Conservation (phyloP, 2,113 vertebrate genomes). For the Amblyopsis rosae region DNA sequence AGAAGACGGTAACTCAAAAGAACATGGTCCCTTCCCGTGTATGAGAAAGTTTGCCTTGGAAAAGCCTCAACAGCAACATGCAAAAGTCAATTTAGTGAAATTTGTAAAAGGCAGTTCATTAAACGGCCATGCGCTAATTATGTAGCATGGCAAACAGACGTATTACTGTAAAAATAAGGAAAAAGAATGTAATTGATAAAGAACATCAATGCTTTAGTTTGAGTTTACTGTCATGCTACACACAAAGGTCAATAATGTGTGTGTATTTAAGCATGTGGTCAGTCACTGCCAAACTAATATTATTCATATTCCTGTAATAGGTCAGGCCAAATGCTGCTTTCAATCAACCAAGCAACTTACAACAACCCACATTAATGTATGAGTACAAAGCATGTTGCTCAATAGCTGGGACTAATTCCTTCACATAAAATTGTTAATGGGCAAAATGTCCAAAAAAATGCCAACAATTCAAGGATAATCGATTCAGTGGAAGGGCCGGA, state of each 20-base stretch:
- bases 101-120: conserved; percentile 4
- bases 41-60: conserved; percentile 76
- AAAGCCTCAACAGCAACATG: conserved; percentile 59
- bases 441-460: conserved; percentile 26
- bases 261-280: conserved; percentile 52
- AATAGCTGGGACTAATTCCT: conserved; percentile 25
- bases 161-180: not conserved
- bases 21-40: conserved; percentile 50
- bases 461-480: conserved; percentile 10
- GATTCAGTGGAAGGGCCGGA: conserved; percentile 5
- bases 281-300: conserved; percentile 40
- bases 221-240: conserved; percentile 14
- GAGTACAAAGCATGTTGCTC: too few relatives aligned
- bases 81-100: conserved; percentile 51
- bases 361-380: too few relatives aligned
- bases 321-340: conserved; percentile 45
- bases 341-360: conserved; percentile 45
- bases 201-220: conserved; percentile 37
- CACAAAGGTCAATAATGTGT: conserved; percentile 7
- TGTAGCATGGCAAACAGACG: conserved; percentile 56
- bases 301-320: conserved; percentile 36
- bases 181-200: conserved; percentile 44
- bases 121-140: conserved; percentile 20
- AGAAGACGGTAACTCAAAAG: conserved; percentile 46
- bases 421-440: conserved; percentile 18